Base-by-base conservation (phyloP, 2,888 invertebrate species). In the Ormia ochracea region DNA sequence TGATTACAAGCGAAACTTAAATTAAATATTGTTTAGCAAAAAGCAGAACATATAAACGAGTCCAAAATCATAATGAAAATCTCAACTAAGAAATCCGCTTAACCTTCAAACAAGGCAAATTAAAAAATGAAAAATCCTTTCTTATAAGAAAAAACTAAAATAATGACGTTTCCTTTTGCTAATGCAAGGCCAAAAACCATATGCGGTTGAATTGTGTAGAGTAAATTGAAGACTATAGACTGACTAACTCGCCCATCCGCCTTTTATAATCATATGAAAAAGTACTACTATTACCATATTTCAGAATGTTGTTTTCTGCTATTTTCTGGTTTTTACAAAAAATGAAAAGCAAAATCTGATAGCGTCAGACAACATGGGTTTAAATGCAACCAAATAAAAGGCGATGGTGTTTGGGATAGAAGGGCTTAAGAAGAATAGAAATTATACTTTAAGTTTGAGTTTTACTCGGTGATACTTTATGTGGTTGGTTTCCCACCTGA, bases 171-270 rank as follows among this genome's bases (percentile, higher is more conserved):
- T n/a, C n/a, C 31, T 59, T 76, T 78, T 45, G 26, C 17, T 76
- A 80, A 69, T 78, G 72, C 78, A 80, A 76, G 63, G 78, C 81
- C 82, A 82, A 75, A 82, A 80, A 78, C 78, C 78, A 61, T 69
- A 81, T 80, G 81, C 78, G 78, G 76, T 83, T 75, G 77, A 81
- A 68, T 73, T 72, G 59, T 54, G 54, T 61, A 43, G 23, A 74
- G 38, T 66, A 59, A 74, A 58, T 58, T 50, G 28, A 74, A n/a
- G 41, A 66, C 58, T 41, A 33, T 43, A 41, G 31, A 65, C 48
- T 23, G 28, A 61, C 36, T 43, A 52, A 28, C 19, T 23, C 17
- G 41, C 48, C 14, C 41, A 41, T 31, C 33, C 38, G 5, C 4
- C 7, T 48, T 17, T 10, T 33, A 1, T 9, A 33, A 23, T 17